Evolutionary conservation across 35 echinoderm and acorn worm genomes (phyloP).

Genomic region (Ptychodera flava): DNA sequence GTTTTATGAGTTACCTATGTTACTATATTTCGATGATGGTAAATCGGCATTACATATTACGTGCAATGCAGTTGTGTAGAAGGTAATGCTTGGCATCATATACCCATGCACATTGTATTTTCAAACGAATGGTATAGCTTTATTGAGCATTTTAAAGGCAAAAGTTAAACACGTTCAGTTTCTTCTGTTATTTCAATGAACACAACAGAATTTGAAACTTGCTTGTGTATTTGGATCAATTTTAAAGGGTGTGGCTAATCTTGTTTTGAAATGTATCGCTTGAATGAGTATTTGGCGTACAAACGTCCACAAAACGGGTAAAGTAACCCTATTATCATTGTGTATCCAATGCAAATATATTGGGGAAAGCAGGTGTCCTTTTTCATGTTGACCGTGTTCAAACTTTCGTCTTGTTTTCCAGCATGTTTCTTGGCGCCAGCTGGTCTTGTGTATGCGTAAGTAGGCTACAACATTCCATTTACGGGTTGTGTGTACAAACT

Average conservation of each 20-base stretch:
- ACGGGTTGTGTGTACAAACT: too few relatives aligned
- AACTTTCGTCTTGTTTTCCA: constrained; percentile 8
- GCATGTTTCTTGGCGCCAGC: constrained; percentile 62
- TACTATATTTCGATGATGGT: background rate
- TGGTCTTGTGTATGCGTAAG: constrained; percentile 77
- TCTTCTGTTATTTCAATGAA: too few relatives aligned
- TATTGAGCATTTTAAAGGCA: too few relatives aligned
- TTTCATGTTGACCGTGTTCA: background rate
- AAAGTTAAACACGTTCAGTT: too few relatives aligned
- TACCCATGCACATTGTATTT: too few relatives aligned
- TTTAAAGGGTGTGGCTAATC: too few relatives aligned
- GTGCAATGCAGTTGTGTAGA: too few relatives aligned
- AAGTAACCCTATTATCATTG: background rate
- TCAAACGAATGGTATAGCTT: too few relatives aligned
- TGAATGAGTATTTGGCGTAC: background rate
- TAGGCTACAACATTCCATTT: too few relatives aligned
- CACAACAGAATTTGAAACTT: too few relatives aligned
- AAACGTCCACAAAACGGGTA: background rate
- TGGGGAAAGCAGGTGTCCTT: background rate
- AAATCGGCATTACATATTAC: background rate
- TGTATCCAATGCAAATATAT: background rate
- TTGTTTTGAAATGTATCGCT: background rate
- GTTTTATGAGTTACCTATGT: background rate
- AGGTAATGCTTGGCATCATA: too few relatives aligned
- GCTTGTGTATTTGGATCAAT: too few relatives aligned